These are phyloP conservation scores for Arizona elegans DNA, from an alignment of 2,113 vertebrate species.

Conservation along the genomic window DNA sequence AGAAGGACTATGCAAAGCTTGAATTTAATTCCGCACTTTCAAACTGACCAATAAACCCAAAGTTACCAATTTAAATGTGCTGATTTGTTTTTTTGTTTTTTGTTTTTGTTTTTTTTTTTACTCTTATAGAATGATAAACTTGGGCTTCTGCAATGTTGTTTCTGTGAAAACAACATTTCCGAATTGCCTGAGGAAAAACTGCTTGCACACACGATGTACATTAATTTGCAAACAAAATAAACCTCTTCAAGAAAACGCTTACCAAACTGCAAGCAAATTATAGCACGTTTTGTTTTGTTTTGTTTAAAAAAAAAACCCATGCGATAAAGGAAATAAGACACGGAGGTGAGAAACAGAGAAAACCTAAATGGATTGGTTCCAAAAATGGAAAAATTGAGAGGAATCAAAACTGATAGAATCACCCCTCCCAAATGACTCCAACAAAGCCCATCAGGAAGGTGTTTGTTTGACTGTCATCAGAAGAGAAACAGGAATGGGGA, in stretches of 20 bases:
- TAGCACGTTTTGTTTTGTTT: background rate
- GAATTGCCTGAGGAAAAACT: background rate
- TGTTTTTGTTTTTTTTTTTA: background rate
- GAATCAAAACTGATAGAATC: background rate
- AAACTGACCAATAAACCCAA: background rate
- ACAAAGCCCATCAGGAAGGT: background rate
- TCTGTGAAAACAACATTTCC: background rate
- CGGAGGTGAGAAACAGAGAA: background rate
- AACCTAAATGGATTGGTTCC: background rate
- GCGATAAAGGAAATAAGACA: background rate
- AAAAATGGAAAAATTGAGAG: background rate
- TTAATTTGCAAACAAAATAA: background rate
- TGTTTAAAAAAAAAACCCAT: background rate
- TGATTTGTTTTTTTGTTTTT: background rate
- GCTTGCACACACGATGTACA: background rate
- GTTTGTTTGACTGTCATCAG: background rate
- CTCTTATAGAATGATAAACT: background rate
- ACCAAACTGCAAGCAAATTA: background rate
- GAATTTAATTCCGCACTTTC: background rate
- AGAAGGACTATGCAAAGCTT: background rate
- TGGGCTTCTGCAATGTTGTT: background rate
- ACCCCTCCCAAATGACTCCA: background rate
- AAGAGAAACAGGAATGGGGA: background rate
- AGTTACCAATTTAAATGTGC: background rate
- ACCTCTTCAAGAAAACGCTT: background rate